Conservation (phyloP, 2,888 invertebrate genomes). For the Polymixis flavicincta region DNA sequence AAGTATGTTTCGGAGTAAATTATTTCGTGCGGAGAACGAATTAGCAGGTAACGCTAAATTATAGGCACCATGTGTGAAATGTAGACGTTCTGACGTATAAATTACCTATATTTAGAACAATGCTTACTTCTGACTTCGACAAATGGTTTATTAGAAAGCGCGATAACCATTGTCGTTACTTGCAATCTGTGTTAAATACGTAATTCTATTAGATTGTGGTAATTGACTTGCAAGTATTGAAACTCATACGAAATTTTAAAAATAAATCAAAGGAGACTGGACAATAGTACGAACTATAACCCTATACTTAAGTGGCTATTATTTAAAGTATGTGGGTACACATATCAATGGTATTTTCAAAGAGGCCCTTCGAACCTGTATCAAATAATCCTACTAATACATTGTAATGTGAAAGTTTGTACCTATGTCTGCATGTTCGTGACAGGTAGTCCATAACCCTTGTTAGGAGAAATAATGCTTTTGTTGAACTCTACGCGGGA, state of each 20-base stretch:
- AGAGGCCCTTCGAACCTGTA: background rate
- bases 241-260: background rate
- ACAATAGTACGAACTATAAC: background rate
- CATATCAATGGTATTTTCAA: background rate
- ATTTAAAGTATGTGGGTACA: background rate
- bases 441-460: background rate
- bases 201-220: background rate
- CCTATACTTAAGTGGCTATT: background rate
- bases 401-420: background rate
- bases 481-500: background rate
- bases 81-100: slow-evolving; percentile 20
- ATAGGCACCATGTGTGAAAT: slow-evolving; percentile 42
- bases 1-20: slow-evolving; percentile 40
- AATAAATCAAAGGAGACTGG: background rate
- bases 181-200: background rate
- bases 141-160: slow-evolving; percentile 13
- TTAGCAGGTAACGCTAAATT: slow-evolving; percentile 41
- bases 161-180: background rate
- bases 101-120: slow-evolving; percentile 17
- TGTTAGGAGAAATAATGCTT: background rate
- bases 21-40: slow-evolving; percentile 47
- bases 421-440: background rate
- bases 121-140: slow-evolving; percentile 20
- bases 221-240: background rate
- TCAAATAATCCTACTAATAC: background rate